phyloP scores from a whole-genome alignment of 2,113 vertebrate genomes.

The Athene cunicularia region DNA sequence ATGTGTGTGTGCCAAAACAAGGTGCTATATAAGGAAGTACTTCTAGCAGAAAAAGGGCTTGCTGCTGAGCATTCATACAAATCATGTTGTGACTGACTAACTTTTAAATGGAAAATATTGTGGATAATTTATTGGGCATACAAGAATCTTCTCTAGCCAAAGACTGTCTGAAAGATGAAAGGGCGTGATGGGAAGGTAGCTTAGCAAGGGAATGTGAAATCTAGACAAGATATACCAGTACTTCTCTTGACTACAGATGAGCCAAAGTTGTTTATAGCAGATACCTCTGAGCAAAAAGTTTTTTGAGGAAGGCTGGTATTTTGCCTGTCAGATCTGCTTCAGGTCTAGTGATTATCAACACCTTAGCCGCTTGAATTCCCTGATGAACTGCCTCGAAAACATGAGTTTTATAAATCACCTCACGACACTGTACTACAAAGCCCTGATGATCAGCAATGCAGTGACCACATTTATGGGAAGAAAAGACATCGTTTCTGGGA shows the following conservation, averaged over 20 bases:
- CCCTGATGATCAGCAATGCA: conserved; percentile 20
- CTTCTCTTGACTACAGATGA: conserved; percentile 42
- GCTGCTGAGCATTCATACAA: background rate
- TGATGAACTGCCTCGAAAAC: conserved; percentile 32
- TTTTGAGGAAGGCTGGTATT: conserved; percentile 15
- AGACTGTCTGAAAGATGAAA: conserved; percentile 2
- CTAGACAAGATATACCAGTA: background rate
- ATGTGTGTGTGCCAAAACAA: background rate
- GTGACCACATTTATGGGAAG: conserved; percentile 32
- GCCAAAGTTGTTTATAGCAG: conserved; percentile 12
- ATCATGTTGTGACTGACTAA: background rate
- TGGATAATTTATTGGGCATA: background rate
- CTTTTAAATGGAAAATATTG: conserved; percentile 18
- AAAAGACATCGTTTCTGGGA: conserved; percentile 41
- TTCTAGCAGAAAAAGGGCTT: background rate
- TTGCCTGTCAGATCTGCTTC: conserved; percentile 46
- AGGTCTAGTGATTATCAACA: conserved; percentile 36
- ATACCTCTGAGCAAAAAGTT: conserved; percentile 17
- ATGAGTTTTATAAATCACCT: conserved; percentile 39
- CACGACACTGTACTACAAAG: background rate
- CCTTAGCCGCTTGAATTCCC: conserved; percentile 59
- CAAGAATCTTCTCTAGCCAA: background rate
- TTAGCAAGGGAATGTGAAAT: background rate
- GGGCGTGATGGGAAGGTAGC: background rate
- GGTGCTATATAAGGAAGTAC: background rate